Conservation (phyloP, 2,113 vertebrate species). For the Opisthocomus hoazin region DNA sequence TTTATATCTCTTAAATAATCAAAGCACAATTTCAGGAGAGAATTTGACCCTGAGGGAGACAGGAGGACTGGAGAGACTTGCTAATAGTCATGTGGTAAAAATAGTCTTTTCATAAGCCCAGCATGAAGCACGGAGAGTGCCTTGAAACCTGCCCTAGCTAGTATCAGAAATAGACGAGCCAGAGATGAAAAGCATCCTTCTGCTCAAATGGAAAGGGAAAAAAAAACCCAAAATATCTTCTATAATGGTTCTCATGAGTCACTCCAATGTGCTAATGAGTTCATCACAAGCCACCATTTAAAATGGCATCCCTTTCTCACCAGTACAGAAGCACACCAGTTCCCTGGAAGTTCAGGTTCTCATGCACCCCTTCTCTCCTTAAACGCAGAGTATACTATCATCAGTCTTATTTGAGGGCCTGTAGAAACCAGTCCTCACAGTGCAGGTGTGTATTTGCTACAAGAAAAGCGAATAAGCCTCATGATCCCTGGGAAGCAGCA, state of each 20-base stretch:
- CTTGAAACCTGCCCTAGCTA: neutral
- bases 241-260: neutral
- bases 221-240: neutral
- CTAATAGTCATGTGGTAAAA: conserved; percentile 17
- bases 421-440: neutral
- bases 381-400: neutral
- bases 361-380: neutral
- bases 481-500: neutral
- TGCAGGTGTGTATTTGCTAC: neutral
- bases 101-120: conserved; percentile 10
- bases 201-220: neutral
- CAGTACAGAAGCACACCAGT: neutral
- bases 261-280: neutral
- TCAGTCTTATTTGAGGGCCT: neutral
- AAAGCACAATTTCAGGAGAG: neutral
- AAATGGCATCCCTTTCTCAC: neutral
- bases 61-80: neutral
- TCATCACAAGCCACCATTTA: neutral
- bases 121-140: neutral
- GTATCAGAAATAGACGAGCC: neutral
- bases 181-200: conserved; percentile 1
- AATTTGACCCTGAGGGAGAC: neutral
- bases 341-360: neutral
- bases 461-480: neutral
- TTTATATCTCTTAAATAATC: conserved; percentile 8